Conservation (phyloP, 2,888 invertebrate genomes). For the Volucella inanis region DNA sequence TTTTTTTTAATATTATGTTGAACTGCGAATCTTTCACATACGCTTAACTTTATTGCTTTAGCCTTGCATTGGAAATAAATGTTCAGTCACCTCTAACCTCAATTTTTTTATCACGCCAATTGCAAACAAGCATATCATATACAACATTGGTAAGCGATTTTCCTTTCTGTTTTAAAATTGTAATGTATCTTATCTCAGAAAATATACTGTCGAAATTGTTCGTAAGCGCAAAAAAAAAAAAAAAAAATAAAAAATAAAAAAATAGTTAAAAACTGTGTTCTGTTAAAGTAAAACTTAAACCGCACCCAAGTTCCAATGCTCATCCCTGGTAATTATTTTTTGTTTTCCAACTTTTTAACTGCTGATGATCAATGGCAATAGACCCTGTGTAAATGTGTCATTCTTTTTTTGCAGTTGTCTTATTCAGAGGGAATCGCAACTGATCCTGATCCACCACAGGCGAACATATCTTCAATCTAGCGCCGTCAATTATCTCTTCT, state of each 20-base stretch:
- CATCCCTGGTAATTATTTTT: slow-evolving; percentile 52
- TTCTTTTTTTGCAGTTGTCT: slow-evolving; percentile 1
- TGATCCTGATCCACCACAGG: neutral
- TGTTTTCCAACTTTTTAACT: slow-evolving; percentile 16
- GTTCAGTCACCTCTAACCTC: slow-evolving; percentile 67
- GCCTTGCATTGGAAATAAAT: slow-evolving; percentile 55
- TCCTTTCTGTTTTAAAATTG: slow-evolving; percentile 11
- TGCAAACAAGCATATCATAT: neutral
- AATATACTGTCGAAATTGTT: neutral
- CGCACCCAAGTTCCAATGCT: slow-evolving; percentile 54
- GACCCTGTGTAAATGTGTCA: slow-evolving; percentile 3
- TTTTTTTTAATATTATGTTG: slow-evolving; percentile 7
- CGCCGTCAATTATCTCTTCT: slow-evolving; percentile 47
- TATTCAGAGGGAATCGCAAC: no score
- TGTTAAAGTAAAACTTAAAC: slow-evolving; percentile 24
- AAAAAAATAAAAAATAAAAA: no score
- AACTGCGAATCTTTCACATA: neutral
- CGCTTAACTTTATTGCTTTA: slow-evolving; percentile 2
- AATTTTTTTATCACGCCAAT: slow-evolving; percentile 20
- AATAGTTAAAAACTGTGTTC: neutral
- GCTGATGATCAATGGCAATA: slow-evolving; percentile 34
- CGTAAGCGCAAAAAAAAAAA: slow-evolving; percentile 17
- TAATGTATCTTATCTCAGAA: slow-evolving; percentile 61
- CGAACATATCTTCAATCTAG: slow-evolving; percentile 47
- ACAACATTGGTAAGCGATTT: neutral